Base-by-base conservation (phyloP, 1,140 invertebrate species). In the Phthorimaea operculella region DNA sequence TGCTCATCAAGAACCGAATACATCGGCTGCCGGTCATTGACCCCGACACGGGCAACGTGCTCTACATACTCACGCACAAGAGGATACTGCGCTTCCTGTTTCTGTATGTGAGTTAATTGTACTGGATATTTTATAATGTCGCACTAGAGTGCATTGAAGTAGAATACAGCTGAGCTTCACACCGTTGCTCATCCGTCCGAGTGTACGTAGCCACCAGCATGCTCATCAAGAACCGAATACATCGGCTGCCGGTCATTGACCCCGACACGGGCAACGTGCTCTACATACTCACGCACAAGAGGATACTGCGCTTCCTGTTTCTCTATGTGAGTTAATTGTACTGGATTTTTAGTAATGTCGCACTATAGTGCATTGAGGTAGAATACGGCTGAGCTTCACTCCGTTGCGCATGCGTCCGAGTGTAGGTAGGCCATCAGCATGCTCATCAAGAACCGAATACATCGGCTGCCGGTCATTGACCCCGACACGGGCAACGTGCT, bases 31-130 rank as follows among this genome's bases (percentile, higher is more conserved):
- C 98, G 70, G 96, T 99, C 58, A 96, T 99, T 73, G 97, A 99
- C 86, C 91, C 92, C 12, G 88, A 91, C 47, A 98, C 97, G 14
- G 97, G 97, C 79, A 98, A 99, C 86, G 98, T 99, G 62, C 90
- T 99, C 52, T 99, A 99, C 83, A 99, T 99, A 81, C 90, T 99
- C 60, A 99, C 98, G 50, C 98, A 99, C 85, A 99, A 99, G 87
- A 90, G 98, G 74, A 98, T 99, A 86, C 90, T 99, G 55, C 92
- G 97, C 79, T 99, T 99, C 87, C 90, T 99, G 51, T 98, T 98
- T 87, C 90, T 99, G 82, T 99, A 99, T 89, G 97, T 99, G 89
- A 97, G 96, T 93, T n/a, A n/a, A n/a, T n/a, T n/a, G n/a, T n/a
- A n/a, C n/a, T n/a, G n/a, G n/a, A n/a, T n/a, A n/a, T n/a, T n/a